Base-by-base conservation (phyloP, 2,797 vertebrate species). In the Acrossocheilus fasciatus region DNA sequence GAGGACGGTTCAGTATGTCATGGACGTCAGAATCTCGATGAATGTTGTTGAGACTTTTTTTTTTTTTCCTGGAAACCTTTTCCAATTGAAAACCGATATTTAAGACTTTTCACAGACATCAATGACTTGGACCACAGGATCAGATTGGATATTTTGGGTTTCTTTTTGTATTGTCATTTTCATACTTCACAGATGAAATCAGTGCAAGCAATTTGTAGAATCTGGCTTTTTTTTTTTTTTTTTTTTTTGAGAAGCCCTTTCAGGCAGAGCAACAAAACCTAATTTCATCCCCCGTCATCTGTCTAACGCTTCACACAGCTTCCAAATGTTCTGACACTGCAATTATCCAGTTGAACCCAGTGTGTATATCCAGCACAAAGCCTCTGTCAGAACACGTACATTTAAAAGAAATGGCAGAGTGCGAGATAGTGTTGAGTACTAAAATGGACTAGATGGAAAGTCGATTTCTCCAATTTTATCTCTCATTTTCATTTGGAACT, bases 321-420 rank as follows among this genome's bases (percentile, higher is more conserved):
- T 78, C 64, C 73, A 86, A 62, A 86, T 83, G 73, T 70, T 81
- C 83, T 82, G 68, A 80, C 78, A 47, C 72, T 26, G 83, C 43
- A 81, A 85, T 84, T 81, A 85, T 47, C 64, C 77, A 70, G 52
- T 76, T 45, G 70, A 75, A 41, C 50, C 64, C 41, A 47, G 47
- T n/a, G 66, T 82, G 80, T 79, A 26, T 86, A 77, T 79, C 54
- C 52, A 73, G 34, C 47, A 72, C 76, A 74, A 86, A 86, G 84
- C 80, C 43, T 57, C 79, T 82, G 69, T 86, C 80, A 85, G 68
- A 77, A 74, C 45, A 74, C 43, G 66, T 64, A 41, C 79, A 85
- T 82, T 88, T 77, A 41, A 82, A 78, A 72, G 50, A 74, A 85
- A 81, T 68, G 36, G 54, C 50, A 43, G 47, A 57, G 50, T 68